Evolutionary conservation across 2,797 vertebrate genomes (phyloP), one percentile per base, ranked within the genome.

Genomic region (Amphiprion clarkii): DNA sequence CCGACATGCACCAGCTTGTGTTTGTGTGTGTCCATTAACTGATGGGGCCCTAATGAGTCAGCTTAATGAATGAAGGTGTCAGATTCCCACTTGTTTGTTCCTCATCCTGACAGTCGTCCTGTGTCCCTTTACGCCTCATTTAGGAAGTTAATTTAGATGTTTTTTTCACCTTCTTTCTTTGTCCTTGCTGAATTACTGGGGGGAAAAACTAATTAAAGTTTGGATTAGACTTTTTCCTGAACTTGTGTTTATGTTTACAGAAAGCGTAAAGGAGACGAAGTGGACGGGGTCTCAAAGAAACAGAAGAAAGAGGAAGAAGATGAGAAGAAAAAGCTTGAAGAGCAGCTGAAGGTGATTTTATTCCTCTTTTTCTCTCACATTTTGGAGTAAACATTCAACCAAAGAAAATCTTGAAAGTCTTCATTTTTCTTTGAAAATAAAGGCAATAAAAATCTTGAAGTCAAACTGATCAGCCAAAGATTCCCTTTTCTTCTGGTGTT

Each of bases 281-380:
- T 92, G 63, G 95, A 95, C 11, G 92, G 90, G 11, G 89, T 68
- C 0, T 89, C 89, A 3, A 99, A 99, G 94, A 99, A 98, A 82
- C 91, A 92, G 78, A 99, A 97, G 79, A 98, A 97, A 77, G 96
- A 97, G 61, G 95, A 97, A 51, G 97, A 97, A 3, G 96, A 95
- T 25, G 92, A 95, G 19, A 85, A 86, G 23, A 95, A 96, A 51
- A 96, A 96, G 84, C 92, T 97, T 36, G 96, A 99, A 56, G 96
- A 96, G 60, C 93, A 96, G 81, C 80, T 99, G 66, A 99, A 99
- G 96, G 98, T 99, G 58, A 0, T 1, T 46, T 53, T 44, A 4
- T 9, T 19, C 14, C 0, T 23, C 23, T 23, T 23, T 9, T 2
- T 0, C 3, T 31, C 53, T 19, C 5, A 44, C 16, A 19, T 23